Conservation (phyloP, 2,797 vertebrate genomes). For the Brachymystax lenok region DNA sequence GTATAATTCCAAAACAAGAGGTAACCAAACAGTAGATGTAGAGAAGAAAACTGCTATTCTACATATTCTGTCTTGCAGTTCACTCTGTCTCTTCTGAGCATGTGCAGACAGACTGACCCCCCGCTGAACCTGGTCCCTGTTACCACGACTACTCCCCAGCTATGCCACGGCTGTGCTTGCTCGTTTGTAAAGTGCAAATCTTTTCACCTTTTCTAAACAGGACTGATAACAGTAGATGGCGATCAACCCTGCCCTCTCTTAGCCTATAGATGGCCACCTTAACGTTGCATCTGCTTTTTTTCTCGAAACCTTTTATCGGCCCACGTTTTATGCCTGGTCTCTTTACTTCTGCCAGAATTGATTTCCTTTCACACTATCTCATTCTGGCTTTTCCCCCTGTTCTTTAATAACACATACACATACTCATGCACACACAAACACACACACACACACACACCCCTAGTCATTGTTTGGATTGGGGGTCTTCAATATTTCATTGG, state of each 20-base stretch:
- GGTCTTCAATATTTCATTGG: constrained; percentile 8
- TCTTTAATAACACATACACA: constrained; percentile 36
- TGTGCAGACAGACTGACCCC: constrained; percentile 9
- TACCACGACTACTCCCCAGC: constrained; percentile 80
- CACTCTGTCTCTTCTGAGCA: constrained; percentile 18
- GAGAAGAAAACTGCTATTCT: background rate
- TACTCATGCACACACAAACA: constrained; percentile 27
- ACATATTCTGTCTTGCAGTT: background rate
- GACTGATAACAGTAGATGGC: constrained; percentile 36
- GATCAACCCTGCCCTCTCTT: constrained; percentile 53
- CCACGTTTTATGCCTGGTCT: constrained; percentile 68
- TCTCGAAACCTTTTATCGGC: constrained; percentile 78
- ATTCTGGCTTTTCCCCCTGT: constrained; percentile 51
- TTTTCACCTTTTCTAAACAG: constrained; percentile 38
- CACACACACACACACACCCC: constrained; percentile 30
- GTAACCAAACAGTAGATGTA: background rate
- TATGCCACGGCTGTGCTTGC: constrained; percentile 76
- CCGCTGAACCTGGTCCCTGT: constrained; percentile 66
- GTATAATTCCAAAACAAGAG: background rate
- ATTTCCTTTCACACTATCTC: constrained; percentile 66
- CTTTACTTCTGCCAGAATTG: constrained; percentile 68
- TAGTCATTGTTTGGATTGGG: constrained; percentile 41
- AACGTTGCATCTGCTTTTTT: constrained; percentile 75
- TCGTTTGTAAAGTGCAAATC: constrained; percentile 64
- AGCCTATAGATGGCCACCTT: constrained; percentile 66